Evolutionary conservation across 2,113 vertebrate genomes (phyloP).

Genomic region (Etheostoma spectabile): DNA sequence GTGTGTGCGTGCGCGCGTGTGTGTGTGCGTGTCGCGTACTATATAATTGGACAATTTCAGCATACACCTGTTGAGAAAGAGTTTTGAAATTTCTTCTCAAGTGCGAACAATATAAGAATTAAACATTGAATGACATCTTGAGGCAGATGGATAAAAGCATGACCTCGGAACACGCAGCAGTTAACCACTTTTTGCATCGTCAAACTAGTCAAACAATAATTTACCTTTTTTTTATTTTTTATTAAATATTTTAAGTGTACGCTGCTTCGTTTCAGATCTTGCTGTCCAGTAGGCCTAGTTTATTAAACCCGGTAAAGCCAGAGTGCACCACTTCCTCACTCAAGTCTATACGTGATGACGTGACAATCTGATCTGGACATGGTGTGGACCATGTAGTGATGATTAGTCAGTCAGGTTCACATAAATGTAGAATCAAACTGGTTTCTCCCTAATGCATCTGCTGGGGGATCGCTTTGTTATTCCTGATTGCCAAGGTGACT

Average conservation of each 20-base stretch:
- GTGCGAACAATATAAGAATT: background rate
- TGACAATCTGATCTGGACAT: slow-evolving; percentile 43
- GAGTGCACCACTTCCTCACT: slow-evolving; percentile 27
- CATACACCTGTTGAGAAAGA: slow-evolving; percentile 28
- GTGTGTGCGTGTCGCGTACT: background rate
- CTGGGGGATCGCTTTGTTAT: slow-evolving; percentile 24
- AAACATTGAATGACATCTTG: slow-evolving; percentile 30
- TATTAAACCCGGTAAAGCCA: background rate
- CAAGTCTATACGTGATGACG: slow-evolving; percentile 16
- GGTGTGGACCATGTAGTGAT: slow-evolving; percentile 18
- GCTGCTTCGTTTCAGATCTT: background rate
- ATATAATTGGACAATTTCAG: slow-evolving; percentile 16
- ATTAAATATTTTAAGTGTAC: background rate
- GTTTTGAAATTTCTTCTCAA: background rate
- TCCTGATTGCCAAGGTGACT: slow-evolving; percentile 72
- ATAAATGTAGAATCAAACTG: slow-evolving; percentile 40
- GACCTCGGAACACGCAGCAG: slow-evolving; percentile 1
- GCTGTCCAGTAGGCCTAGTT: too few relatives aligned
- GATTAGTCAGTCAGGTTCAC: slow-evolving; percentile 51
- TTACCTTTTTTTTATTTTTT: background rate
- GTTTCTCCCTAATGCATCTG: slow-evolving; percentile 30
- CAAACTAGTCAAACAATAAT: background rate
- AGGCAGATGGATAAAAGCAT: background rate
- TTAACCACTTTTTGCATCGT: slow-evolving; percentile 5
- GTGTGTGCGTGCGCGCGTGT: too few relatives aligned